phyloP scores from a whole-genome alignment of 2,888 invertebrate genomes.

The Agrochola lychnidis region DNA sequence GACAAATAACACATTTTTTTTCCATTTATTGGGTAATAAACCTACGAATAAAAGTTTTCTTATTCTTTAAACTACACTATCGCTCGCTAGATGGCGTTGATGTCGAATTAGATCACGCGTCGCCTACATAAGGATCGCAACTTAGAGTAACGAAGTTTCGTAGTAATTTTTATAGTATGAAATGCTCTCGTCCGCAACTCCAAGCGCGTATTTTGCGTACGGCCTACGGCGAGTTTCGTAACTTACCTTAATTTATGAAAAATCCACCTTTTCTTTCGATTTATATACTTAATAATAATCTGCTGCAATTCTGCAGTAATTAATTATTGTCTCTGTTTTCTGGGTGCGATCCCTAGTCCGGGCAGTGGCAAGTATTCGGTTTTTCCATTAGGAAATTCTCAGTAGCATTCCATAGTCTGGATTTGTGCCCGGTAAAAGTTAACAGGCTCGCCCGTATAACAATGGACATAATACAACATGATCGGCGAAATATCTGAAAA shows the following conservation, averaged over 20 bases:
- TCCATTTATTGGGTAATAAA: neutral
- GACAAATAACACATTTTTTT: too few relatives aligned
- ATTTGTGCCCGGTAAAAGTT: too few relatives aligned
- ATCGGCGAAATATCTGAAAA: neutral
- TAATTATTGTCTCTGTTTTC: neutral
- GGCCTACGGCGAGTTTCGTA: neutral
- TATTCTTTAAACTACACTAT: too few relatives aligned
- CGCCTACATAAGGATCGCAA: neutral
- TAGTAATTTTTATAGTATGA: neutral
- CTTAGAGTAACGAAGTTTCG: neutral
- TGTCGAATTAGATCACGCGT: neutral
- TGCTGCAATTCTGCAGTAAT: too few relatives aligned
- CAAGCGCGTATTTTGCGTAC: neutral
- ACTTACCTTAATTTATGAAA: neutral
- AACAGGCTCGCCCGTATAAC: neutral
- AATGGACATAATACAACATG: neutral
- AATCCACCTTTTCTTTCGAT: neutral
- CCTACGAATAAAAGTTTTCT: too few relatives aligned
- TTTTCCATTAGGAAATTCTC: neutral
- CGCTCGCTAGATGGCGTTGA: constrained; percentile 4
- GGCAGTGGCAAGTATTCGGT: neutral
- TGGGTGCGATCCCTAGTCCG: neutral
- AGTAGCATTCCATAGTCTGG: neutral
- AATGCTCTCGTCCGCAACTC: too few relatives aligned
- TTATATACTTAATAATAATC: too few relatives aligned